Evolutionary conservation across 2,888 invertebrate genomes (phyloP).

Genomic region (Apodemia arnacis): DNA sequence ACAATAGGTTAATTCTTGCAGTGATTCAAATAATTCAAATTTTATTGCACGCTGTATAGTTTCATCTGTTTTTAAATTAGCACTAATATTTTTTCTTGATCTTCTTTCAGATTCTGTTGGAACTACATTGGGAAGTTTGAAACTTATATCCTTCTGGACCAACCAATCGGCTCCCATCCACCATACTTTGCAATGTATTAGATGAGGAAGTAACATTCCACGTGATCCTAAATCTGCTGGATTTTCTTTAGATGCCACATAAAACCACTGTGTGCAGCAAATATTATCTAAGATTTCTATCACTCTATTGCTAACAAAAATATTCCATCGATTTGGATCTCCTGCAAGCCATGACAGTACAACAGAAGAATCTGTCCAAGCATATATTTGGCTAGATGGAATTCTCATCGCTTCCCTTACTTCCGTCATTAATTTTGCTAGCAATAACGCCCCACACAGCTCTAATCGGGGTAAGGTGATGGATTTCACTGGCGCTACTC

Average conservation of each 20-base stretch:
- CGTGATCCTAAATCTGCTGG: neutral
- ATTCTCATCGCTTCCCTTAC: neutral
- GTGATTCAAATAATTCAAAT: neutral
- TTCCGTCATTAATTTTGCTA: neutral
- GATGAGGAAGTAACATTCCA: neutral
- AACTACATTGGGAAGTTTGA: neutral
- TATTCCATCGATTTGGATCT: conserved; percentile 1
- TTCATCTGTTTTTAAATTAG: conserved; percentile 5
- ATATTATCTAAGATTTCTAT: conserved; percentile 1
- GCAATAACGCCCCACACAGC: conserved; percentile 27
- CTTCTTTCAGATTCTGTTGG: neutral
- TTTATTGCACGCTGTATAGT: neutral
- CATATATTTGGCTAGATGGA: neutral
- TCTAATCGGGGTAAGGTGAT: conserved; percentile 48
- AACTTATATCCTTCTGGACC: neutral
- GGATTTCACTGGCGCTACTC: conserved; percentile 25
- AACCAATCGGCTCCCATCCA: neutral
- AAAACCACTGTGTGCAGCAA: neutral
- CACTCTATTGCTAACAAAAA: neutral
- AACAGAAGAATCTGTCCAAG: neutral
- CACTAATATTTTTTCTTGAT: neutral
- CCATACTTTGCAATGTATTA: neutral
- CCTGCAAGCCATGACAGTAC: neutral
- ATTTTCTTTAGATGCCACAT: neutral
- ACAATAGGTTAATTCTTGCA: neutral